phyloP scores from a whole-genome alignment of 2,888 invertebrate genomes.

The Ariolimax columbianus region DNA sequence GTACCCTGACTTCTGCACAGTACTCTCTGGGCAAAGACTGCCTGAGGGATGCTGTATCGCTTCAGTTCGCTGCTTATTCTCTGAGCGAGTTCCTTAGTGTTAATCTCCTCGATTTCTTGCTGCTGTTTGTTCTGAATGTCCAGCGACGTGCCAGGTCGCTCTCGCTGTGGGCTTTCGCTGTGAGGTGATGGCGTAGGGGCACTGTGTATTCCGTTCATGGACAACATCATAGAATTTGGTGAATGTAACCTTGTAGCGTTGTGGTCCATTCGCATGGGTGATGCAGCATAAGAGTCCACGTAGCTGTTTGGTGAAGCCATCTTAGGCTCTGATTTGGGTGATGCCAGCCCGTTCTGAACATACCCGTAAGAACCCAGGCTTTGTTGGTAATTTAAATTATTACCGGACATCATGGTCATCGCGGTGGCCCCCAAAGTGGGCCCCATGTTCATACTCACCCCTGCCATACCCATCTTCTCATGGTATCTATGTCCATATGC shows the following conservation, averaged over 20 bases:
- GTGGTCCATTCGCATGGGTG: conserved; percentile 80
- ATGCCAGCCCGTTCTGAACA: conserved; percentile 88
- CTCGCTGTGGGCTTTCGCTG: conserved; percentile 72
- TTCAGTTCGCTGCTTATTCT: conserved; percentile 98
- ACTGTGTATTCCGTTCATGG: conserved; percentile 78
- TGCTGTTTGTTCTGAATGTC: conserved; percentile 72
- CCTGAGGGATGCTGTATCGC: conserved; percentile 99
- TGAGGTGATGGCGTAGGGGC: conserved; percentile 81
- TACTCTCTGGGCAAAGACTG: conserved; percentile 99
- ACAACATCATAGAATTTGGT: conserved; percentile 68
- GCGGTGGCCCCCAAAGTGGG: conserved; percentile 80
- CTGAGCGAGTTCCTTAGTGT: conserved; percentile 98
- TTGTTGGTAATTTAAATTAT: conserved; percentile 80
- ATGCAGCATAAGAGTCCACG: conserved; percentile 85
- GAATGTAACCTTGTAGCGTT: conserved; percentile 73
- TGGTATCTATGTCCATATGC: conserved; percentile 82
- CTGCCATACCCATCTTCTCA: conserved; percentile 83
- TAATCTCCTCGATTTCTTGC: conserved; percentile 90
- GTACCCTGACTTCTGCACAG: conserved; percentile 99
- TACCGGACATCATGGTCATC: conserved; percentile 80
- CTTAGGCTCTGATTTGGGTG: conserved; percentile 82
- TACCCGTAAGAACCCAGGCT: conserved; percentile 80
- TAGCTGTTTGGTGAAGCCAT: conserved; percentile 83
- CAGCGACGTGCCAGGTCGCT: conserved; percentile 62
- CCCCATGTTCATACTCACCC: conserved; percentile 88